A percentile compares a stretch with the other conserved stretches of the same genome.
Conservation (phyloP, 2,113 vertebrate species). For the Crotalus tigris region DNA sequence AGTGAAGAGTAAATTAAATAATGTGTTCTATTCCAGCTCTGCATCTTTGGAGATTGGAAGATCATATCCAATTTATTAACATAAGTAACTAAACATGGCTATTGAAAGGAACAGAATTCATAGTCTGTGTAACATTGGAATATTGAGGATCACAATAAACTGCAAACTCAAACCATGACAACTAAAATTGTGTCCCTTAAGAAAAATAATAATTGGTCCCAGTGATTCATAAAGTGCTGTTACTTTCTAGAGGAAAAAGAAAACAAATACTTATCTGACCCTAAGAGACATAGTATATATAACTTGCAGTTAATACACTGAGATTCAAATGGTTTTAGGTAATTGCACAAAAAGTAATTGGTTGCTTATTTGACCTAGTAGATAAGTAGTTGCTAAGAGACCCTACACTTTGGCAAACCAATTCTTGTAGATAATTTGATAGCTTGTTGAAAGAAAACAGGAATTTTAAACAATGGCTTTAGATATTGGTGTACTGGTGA, state of each 20-base stretch:
- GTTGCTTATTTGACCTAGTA: neutral
- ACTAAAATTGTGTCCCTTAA: slow-evolving; percentile 21
- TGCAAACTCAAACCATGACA: slow-evolving; percentile 18
- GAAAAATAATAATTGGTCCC: slow-evolving; percentile 18
- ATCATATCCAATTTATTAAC: slow-evolving; percentile 9
- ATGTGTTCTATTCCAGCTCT: neutral
- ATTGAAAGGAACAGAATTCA: neutral
- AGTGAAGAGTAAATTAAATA: neutral
- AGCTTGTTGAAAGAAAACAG: neutral
- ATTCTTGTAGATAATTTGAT: slow-evolving; percentile 21
- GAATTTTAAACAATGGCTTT: slow-evolving; percentile 43
- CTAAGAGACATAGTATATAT: neutral
- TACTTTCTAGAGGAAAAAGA: slow-evolving; percentile 36
- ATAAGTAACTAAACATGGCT: fast-evolving
- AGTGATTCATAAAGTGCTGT: neutral
- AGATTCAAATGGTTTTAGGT: neutral
- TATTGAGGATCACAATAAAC: neutral
- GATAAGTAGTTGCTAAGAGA: neutral
- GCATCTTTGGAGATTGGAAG: neutral
- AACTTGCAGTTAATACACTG: neutral
- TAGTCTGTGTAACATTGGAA: neutral
- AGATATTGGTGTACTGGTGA: slow-evolving; percentile 47
- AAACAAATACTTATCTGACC: slow-evolving; percentile 20
- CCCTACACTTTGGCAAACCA: neutral
- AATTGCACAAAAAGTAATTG: slow-evolving; percentile 30